Evolutionary conservation across 1,140 invertebrate species (phyloP), one percentile per base, ranked within the genome.

Genomic region (Brachionus sp.): DNA sequence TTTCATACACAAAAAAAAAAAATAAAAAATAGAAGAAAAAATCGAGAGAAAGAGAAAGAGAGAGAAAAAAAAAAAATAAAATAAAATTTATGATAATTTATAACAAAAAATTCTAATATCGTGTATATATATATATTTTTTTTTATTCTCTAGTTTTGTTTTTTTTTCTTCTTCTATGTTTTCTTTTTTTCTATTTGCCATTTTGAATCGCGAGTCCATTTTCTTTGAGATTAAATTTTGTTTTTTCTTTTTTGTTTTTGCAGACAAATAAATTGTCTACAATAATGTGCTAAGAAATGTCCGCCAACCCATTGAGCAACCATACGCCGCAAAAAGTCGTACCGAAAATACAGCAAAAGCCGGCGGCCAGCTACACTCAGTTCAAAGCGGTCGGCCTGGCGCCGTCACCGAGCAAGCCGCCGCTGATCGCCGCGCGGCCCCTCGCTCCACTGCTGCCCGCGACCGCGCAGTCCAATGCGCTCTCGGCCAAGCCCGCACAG

Each of bases 131-230:
- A 12, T 35, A 2, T 70, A 5, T 37, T 3, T 64, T 5, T 64
- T 64, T 66, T 66, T 66, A 13, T 66, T 66, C n/a, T 66, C 64
- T n/a, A 66, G 12, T 66, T 37, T 66, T 66, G 12, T 66, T 33
- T 66, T 37, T 66, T 66, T 37, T 66, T 66, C 3, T 66, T 33
- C 29, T 37, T 66, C 23, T 66, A 33, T 66, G 23, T 66, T 66
- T 35, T 66, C 64, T 33, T 33, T 37, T 3, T n/a, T 33, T 57
- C 29, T 29, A 46, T 46, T 66, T 70, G 66, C 66, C 66, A 70
- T 70, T 70, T 70, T 70, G 66, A 70, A 70, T 70, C 16, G n/a
- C 66, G 35, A 70, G 66, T 70, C 66, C 66, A 70, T 70, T 70
- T 70, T 70, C 16, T 12, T 35, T 29, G 29, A 29, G 29, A 29